Evolutionary conservation across 2,888 invertebrate species (phyloP).

Genomic region (Andrena dorsata): DNA sequence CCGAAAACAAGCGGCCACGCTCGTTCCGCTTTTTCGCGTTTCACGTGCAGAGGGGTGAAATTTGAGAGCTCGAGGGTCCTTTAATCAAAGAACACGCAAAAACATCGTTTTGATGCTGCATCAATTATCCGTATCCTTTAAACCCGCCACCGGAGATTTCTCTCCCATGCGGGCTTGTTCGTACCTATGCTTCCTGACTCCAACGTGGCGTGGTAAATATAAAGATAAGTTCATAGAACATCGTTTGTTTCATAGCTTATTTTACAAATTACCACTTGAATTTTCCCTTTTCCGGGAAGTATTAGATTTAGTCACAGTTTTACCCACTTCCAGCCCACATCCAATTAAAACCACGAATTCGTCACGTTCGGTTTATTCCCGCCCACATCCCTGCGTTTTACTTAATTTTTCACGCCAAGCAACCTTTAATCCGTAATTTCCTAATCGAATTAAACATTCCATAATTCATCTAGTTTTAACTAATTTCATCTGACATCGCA

Average conservation of each 20-base stretch:
- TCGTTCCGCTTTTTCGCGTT: conserved; percentile 33
- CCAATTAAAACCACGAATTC: conserved; percentile 8
- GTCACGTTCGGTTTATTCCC: background rate
- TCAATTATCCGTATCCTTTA: conserved; percentile 52
- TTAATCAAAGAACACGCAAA: conserved; percentile 55
- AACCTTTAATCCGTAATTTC: conserved; percentile 12
- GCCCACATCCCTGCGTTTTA: background rate
- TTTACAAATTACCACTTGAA: background rate
- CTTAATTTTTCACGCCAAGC: background rate
- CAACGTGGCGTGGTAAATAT: background rate
- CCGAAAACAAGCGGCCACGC: conserved; percentile 37
- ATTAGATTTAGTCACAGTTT: background rate
- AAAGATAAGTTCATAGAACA: background rate
- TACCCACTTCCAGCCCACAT: background rate
- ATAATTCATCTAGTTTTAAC: background rate
- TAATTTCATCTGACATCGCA: background rate
- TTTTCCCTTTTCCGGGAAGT: background rate
- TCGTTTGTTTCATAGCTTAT: too few species aligned
- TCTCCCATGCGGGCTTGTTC: background rate
- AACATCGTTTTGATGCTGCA: conserved; percentile 43
- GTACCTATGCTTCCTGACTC: background rate
- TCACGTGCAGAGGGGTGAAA: conserved; percentile 27
- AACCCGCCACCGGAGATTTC: background rate
- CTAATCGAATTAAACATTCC: background rate
- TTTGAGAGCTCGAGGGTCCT: conserved; percentile 32